Percentiles rank a stretch among this genome's conserved stretches.
phyloP scores from a whole-genome alignment of 2,113 vertebrate species.

The Gopherus evgoodei region DNA sequence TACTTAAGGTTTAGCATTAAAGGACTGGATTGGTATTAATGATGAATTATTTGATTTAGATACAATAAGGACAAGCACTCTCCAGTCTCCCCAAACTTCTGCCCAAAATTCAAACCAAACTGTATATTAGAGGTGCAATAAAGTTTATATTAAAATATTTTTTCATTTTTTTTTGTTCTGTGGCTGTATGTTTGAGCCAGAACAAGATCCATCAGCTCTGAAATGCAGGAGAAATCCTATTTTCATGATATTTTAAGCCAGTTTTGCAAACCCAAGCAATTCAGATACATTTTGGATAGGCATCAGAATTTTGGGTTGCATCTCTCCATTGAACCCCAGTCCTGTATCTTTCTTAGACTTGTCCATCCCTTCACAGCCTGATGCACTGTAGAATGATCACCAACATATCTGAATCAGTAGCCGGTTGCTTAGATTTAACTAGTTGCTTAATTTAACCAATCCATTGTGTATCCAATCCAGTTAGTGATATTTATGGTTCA shows the following conservation, averaged over 20 bases:
- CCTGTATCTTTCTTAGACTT: not conserved
- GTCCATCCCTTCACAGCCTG: not conserved
- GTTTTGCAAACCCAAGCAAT: not conserved
- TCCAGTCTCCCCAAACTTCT: not conserved
- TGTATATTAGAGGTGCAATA: not conserved
- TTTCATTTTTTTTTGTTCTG: not conserved
- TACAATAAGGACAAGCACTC: not conserved
- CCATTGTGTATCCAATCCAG: not conserved
- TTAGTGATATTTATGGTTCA: not conserved
- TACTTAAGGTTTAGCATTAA: not conserved
- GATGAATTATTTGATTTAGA: not conserved
- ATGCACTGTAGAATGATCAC: not conserved
- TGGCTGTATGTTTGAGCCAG: not conserved
- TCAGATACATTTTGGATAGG: not conserved
- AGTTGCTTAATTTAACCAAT: not conserved
- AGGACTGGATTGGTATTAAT: not conserved
- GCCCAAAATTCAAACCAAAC: not conserved
- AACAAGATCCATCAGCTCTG: not conserved
- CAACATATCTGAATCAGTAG: not conserved
- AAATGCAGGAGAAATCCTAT: not conserved
- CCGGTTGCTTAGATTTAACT: not conserved
- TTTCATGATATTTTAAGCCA: not conserved
- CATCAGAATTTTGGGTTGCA: not conserved
- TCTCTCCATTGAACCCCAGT: not conserved
- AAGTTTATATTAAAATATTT: not conserved